phyloP scores from a whole-genome alignment of 2,113 vertebrate species.

The Aptenodytes patagonicus region DNA sequence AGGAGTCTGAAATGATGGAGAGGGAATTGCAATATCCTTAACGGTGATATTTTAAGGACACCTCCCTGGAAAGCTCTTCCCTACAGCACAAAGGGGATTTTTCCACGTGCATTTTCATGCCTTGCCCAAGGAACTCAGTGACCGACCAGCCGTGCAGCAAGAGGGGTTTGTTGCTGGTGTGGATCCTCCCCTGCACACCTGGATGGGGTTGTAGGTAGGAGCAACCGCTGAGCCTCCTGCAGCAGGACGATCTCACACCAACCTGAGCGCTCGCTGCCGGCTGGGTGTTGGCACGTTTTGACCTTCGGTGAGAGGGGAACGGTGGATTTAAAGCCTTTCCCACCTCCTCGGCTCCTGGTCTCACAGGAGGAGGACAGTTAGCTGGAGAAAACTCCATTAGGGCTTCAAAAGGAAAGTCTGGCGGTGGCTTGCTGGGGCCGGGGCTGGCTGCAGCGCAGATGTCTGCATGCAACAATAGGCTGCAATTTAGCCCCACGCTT shows the following conservation, averaged over 20 bases:
- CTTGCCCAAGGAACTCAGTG: neutral
- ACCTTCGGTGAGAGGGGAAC: neutral
- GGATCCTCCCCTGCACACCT: neutral
- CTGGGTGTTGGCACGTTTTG: neutral
- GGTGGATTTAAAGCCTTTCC: neutral
- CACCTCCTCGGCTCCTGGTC: neutral
- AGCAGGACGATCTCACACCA: neutral
- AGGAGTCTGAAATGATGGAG: neutral
- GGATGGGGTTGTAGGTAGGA: neutral
- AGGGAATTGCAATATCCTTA: neutral
- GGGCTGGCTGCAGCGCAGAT: conserved; percentile 9
- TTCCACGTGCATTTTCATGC: neutral
- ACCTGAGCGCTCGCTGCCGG: fast-evolving
- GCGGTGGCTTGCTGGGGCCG: neutral
- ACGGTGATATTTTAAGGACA: neutral
- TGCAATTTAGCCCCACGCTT: neutral
- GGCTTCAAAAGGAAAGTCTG: neutral
- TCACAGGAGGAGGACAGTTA: neutral
- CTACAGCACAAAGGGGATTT: neutral
- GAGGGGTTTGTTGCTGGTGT: neutral
- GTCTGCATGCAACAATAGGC: neutral
- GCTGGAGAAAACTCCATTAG: neutral
- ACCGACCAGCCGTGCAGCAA: fast-evolving
- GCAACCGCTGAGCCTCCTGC: neutral
- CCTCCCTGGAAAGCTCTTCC: neutral